Evolutionary conservation across 2,888 invertebrate species (phyloP).

Genomic region (Lepidochrysops patricia): DNA sequence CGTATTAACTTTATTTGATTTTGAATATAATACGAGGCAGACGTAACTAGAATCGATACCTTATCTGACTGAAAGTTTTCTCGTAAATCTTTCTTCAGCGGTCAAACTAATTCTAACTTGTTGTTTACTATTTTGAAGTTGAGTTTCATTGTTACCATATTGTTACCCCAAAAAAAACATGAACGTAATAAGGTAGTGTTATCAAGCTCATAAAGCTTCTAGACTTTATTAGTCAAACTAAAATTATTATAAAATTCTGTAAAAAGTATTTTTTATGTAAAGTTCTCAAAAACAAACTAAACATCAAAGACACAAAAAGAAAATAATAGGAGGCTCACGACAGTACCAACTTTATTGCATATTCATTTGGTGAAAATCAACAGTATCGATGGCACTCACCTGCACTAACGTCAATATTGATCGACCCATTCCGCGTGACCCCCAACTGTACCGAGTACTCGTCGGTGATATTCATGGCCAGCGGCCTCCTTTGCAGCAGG

Average conservation of each 20-base stretch:
- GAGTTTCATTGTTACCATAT: not conserved
- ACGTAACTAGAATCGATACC: not conserved
- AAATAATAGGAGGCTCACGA: too few relatives aligned
- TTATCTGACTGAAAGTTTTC: not conserved
- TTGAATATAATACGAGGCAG: not conserved
- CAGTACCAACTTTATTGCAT: too few relatives aligned
- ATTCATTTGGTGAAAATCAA: too few relatives aligned
- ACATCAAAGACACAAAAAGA: too few relatives aligned
- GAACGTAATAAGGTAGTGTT: not conserved
- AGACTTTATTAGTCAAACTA: not conserved
- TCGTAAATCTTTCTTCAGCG: not conserved
- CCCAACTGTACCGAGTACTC: slow-evolving; percentile 67
- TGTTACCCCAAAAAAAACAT: not conserved
- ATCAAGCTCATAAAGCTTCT: too few relatives aligned
- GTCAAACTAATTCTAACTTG: not conserved
- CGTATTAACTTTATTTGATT: not conserved
- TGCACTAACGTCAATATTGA: slow-evolving; percentile 63
- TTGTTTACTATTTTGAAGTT: not conserved
- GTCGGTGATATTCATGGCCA: slow-evolving; percentile 64
- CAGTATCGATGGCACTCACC: slow-evolving; percentile 36
- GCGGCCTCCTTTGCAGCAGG: slow-evolving; percentile 63
- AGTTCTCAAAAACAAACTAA: too few relatives aligned
- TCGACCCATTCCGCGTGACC: slow-evolving; percentile 66
- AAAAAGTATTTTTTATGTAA: too few relatives aligned
- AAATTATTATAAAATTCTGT: too few relatives aligned